Conservation (phyloP, 2,888 invertebrate genomes). For the Kryphioiulus occultus region DNA sequence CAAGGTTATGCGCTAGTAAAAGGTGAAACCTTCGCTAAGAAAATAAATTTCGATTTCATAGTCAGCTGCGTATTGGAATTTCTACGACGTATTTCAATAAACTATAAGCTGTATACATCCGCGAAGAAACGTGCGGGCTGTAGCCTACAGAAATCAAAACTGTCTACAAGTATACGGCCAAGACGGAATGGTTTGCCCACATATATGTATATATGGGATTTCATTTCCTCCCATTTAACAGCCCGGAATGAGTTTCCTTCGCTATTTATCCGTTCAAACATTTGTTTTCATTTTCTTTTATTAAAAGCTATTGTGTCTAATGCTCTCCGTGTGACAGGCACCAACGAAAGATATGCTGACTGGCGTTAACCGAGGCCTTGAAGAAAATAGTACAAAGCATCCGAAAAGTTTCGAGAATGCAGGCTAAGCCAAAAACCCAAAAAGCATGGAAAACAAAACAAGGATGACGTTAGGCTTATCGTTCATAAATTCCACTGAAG, state of each 20-base stretch:
- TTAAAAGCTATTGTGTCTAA: conserved; percentile 15
- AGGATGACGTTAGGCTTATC: background rate
- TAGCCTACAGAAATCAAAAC: conserved; percentile 23
- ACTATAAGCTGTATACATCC: background rate
- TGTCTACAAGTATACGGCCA: too few relatives aligned
- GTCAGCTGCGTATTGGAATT: conserved; percentile 2
- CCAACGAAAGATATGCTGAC: background rate
- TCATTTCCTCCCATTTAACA: conserved; percentile 14
- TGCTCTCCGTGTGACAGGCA: background rate
- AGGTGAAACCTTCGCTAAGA: background rate
- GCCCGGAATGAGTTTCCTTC: conserved; percentile 4
- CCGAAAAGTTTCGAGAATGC: background rate
- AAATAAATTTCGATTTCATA: conserved; percentile 23
- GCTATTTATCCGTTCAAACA: conserved; percentile 14
- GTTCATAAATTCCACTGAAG: background rate
- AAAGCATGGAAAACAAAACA: too few relatives aligned
- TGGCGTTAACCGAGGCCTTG: background rate
- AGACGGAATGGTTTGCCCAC: background rate
- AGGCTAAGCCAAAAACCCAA: too few relatives aligned
- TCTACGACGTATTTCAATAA: background rate
- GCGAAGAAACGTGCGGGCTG: background rate
- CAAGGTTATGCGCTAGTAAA: background rate
- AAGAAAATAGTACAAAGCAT: background rate
- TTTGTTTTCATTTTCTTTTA: conserved; percentile 23
- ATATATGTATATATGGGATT: conserved; percentile 15